phyloP scores from a whole-genome alignment of 2,797 vertebrate genomes.

The Mormyrus proboscirostris region DNA sequence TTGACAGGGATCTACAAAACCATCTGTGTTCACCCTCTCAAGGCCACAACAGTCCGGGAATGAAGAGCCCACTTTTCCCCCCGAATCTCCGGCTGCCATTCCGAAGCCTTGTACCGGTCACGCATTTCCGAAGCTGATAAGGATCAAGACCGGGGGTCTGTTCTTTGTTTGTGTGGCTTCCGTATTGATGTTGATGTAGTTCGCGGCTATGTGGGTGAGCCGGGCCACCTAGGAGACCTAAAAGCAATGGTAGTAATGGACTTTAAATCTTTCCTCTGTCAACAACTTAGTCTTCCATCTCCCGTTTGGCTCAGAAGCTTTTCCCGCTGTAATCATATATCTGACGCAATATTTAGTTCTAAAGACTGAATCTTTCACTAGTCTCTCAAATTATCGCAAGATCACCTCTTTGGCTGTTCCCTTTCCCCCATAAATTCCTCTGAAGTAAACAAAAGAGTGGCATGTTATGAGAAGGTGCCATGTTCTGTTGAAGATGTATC shows the following conservation, averaged over 20 bases:
- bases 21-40: neutral
- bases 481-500: neutral
- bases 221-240: constrained; percentile 2
- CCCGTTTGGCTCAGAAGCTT: constrained; percentile 3
- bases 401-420: constrained; percentile 6
- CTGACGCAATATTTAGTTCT: constrained; percentile 15
- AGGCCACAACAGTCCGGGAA: neutral
- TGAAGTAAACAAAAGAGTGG: constrained; percentile 2
- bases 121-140: neutral
- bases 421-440: constrained; percentile 6
- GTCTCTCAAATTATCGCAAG: neutral
- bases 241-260: constrained; percentile 7
- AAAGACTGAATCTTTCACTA: constrained; percentile 4
- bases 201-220: constrained; percentile 5
- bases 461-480: constrained; percentile 15
- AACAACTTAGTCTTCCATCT: neutral
- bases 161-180: constrained; percentile 8
- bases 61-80: neutral
- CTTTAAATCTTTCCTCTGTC: constrained; percentile 15
- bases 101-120: neutral
- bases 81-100: neutral
- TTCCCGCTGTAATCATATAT: neutral
- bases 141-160: constrained; percentile 8
- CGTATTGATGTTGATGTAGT: neutral
- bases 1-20: neutral